phyloP scores from a whole-genome alignment of 1,140 invertebrate genomes.

The Adoxophyes honmai region DNA sequence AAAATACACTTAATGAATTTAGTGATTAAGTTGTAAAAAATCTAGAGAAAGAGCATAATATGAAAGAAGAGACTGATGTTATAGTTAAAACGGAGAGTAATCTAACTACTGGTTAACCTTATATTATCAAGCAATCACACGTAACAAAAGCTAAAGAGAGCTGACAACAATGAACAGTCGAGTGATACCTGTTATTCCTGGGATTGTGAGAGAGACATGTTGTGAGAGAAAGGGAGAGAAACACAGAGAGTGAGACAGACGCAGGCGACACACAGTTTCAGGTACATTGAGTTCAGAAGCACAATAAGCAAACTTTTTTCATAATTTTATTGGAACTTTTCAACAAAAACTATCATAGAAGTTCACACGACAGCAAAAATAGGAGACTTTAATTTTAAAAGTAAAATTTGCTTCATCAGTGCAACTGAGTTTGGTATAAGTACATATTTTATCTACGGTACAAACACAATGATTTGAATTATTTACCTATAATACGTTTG shows the following conservation, averaged over 20 bases:
- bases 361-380: not conserved
- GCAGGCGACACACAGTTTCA: constrained; percentile 64
- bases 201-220: constrained; percentile 70
- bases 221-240: constrained; percentile 69
- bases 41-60: too few relatives aligned
- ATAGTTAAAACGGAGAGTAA: constrained; percentile 1
- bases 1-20: not conserved
- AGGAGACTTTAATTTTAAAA: too few relatives aligned
- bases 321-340: not conserved
- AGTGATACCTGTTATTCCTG: constrained; percentile 75
- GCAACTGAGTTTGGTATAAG: constrained; percentile 2
- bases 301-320: constrained; percentile 20
- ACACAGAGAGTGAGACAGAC: constrained; percentile 74
- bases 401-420: not conserved
- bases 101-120: not conserved
- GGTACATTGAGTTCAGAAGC: constrained; percentile 26
- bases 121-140: constrained; percentile 51
- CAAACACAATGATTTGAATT: constrained; percentile 6
- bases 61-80: not conserved
- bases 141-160: constrained; percentile 57
- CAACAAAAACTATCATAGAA: not conserved
- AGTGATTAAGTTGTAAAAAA: too few relatives aligned
- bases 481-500: not conserved
- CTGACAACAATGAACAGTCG: constrained; percentile 52
- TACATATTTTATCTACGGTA: constrained; percentile 10